Base-by-base conservation (phyloP, 2,888 invertebrate genomes). In the Epinotia bilunana region DNA sequence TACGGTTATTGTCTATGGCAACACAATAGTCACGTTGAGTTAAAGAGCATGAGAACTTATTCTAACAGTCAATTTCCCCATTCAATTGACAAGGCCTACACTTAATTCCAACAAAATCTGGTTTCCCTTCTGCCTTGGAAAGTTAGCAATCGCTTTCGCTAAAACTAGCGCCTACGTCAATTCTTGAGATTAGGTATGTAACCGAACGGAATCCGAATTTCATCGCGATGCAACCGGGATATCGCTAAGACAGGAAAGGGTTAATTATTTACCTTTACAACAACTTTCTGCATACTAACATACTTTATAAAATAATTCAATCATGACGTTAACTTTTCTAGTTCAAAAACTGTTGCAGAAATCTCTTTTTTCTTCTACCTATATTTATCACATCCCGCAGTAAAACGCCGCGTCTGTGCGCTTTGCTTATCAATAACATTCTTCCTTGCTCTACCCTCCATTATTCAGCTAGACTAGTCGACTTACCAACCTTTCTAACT, bases 391-490 rank as follows among this genome's bases (percentile, higher is more conserved):
- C 61, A 33, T 13, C 60, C 12, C 58, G 43, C 18, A 18, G 62
- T 53, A 53, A 18, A 53, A 61, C 20, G 53, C 53, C 53, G 58
- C 58, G 49, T 70, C 49, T 61, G 39, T 6, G 60, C 60, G 13
- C 28, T 61, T 23, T 18, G 49, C 73, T 73, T 73, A 73, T 62
- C 69, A 74, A 69, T 69, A 68, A 55, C 61, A 53, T 71, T 71
- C 61, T 73, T 68, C 61, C 13, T 9, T n/a, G 12, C 65, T 65
- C 55, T 58, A 13, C 12, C 58, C n/a, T 70, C 46, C 70, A 70
- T 70, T 70, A 61, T 73, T 60, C 65, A 65, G 23, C 12, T n/a
- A 61, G 39, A 67, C 49, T 33, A 33, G 39, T 43, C 57, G n/a
- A n/a, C n/a, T 62, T 43, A 33, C 39, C 39, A 12, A 11, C 39